These are phyloP conservation scores for Perizoma affinitatum DNA, from an alignment of 2,888 invertebrate genomes.

Conservation along the genomic window DNA sequence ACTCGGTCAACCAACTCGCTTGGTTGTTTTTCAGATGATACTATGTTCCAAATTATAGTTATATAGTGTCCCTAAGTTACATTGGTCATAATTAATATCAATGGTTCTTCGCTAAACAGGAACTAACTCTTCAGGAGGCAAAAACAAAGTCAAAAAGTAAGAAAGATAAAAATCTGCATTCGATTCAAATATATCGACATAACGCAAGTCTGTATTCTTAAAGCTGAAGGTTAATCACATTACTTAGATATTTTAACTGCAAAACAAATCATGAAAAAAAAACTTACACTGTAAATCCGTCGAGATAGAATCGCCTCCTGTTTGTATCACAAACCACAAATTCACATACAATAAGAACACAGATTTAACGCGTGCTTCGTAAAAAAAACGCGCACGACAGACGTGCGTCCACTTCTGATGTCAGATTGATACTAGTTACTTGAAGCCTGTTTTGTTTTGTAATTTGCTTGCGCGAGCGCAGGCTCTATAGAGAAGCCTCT, in stretches of 20 bases:
- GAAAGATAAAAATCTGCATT: not conserved
- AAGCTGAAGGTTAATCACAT: constrained; percentile 30
- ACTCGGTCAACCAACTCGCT: too few species aligned
- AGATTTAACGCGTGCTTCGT: constrained; percentile 27
- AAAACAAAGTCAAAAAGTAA: too few species aligned
- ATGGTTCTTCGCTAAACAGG: too few species aligned
- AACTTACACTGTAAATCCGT: constrained; percentile 51
- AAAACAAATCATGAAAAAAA: not conserved
- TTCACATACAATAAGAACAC: constrained; percentile 27
- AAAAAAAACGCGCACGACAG: constrained; percentile 10
- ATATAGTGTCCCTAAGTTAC: too few species aligned
- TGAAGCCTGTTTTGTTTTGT: constrained; percentile 18
- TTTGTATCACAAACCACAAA: constrained; percentile 47
- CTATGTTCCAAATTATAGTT: too few species aligned
- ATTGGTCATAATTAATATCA: too few species aligned
- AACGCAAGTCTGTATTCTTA: constrained; percentile 6
- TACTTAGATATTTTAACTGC: constrained; percentile 15
- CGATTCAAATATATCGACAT: not conserved
- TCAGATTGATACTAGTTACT: constrained; percentile 20
- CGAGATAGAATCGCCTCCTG: constrained; percentile 37
- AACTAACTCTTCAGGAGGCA: too few species aligned
- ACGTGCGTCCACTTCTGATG: constrained; percentile 22
- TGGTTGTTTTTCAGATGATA: too few species aligned
- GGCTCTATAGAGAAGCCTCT: constrained; percentile 30
- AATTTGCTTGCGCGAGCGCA: constrained; percentile 39